Percentiles rank a stretch among this genome's conserved stretches.
Conservation (phyloP, 2,888 invertebrate genomes). For the Ceramica pisi region DNA sequence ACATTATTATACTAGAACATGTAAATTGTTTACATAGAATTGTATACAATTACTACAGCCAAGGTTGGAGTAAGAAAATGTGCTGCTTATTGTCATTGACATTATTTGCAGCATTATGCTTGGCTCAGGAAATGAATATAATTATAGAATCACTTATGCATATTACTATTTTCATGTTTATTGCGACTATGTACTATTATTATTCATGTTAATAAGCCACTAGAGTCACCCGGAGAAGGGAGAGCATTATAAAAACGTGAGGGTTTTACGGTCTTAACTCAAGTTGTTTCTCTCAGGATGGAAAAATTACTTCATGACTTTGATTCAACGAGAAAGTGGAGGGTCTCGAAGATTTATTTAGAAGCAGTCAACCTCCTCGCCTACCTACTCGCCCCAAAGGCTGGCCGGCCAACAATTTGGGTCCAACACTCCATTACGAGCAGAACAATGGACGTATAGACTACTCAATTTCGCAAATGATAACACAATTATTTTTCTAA, state of each 20-base stretch:
- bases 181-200: slow-evolving; percentile 22
- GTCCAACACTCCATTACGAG: slow-evolving; percentile 38
- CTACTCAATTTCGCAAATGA: slow-evolving; percentile 29
- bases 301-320: not conserved
- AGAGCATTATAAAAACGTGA: not conserved
- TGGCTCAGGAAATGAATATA: slow-evolving; percentile 64
- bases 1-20: slow-evolving; percentile 48
- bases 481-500: slow-evolving; percentile 33
- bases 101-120: slow-evolving; percentile 62
- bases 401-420: slow-evolving; percentile 28
- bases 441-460: slow-evolving; percentile 43
- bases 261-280: not conserved
- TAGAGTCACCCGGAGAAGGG: slow-evolving; percentile 3
- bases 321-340: slow-evolving; percentile 11
- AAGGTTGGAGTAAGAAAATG: slow-evolving; percentile 65
- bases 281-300: not conserved
- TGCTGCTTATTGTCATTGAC: slow-evolving; percentile 64
- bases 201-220: slow-evolving; percentile 21
- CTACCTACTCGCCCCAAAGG: slow-evolving; percentile 16
- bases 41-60: slow-evolving; percentile 53
- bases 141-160: slow-evolving; percentile 57
- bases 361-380: slow-evolving; percentile 22
- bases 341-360: slow-evolving; percentile 11
- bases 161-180: slow-evolving; percentile 43
- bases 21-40: slow-evolving; percentile 60